Evolutionary conservation across 2,888 invertebrate species (phyloP).

Genomic region (Zaprionus bogoriensis): DNA sequence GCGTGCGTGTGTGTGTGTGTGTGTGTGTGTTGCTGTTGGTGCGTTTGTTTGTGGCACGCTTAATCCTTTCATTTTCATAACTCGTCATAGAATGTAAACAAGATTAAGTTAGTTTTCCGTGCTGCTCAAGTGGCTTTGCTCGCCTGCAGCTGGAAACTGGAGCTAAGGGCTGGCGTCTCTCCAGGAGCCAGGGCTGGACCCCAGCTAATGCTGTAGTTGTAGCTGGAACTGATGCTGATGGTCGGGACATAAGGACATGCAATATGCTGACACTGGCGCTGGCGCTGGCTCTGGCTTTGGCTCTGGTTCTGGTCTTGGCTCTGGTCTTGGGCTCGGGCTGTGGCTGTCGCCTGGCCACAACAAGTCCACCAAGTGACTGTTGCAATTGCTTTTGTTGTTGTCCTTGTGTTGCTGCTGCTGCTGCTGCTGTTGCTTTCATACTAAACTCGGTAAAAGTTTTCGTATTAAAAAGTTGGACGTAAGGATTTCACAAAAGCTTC

Average conservation of each 20-base stretch:
- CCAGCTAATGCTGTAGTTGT: slow-evolving; percentile 2
- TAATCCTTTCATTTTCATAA: slow-evolving; percentile 79
- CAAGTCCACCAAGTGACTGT: slow-evolving; percentile 77
- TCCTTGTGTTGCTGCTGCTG: slow-evolving; percentile 28
- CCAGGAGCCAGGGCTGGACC: not conserved
- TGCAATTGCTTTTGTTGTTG: slow-evolving; percentile 72
- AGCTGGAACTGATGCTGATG: slow-evolving; percentile 1
- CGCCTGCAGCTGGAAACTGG: slow-evolving; percentile 28
- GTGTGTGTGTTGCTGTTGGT: slow-evolving; percentile 55
- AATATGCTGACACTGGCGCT: slow-evolving; percentile 45
- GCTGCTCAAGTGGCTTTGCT: slow-evolving; percentile 74
- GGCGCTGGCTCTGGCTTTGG: not conserved
- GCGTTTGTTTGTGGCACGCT: slow-evolving; percentile 72
- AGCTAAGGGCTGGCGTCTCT: too few relatives aligned
- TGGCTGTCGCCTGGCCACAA: slow-evolving; percentile 66
- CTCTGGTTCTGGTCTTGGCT: not conserved
- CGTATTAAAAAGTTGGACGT: slow-evolving; percentile 78
- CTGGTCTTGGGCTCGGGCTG: slow-evolving; percentile 9
- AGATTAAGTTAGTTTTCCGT: slow-evolving; percentile 78
- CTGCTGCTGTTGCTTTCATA: slow-evolving; percentile 57
- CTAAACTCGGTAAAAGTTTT: slow-evolving; percentile 71
- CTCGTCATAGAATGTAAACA: slow-evolving; percentile 79
- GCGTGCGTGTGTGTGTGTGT: slow-evolving; percentile 61
- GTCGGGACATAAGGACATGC: slow-evolving; percentile 42
- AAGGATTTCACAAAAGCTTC: slow-evolving; percentile 78